Conservation (phyloP, 35 echinoderm and acorn worm species). For the Holothuria glaberrima region DNA sequence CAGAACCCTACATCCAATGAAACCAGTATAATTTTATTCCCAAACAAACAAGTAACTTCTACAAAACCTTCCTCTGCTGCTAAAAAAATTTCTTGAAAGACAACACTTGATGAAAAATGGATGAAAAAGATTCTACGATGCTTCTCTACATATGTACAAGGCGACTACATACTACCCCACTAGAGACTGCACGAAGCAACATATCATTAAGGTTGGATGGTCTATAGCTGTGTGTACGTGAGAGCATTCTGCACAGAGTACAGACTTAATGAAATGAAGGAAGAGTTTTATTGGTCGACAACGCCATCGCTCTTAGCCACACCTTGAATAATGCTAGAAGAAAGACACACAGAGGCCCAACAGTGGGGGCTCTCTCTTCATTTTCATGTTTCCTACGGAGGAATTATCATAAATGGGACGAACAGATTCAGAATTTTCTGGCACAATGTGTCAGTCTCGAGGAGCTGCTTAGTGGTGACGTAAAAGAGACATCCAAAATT, state of each 20-base stretch:
- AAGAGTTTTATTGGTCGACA: slow-evolving; percentile 51
- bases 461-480: slow-evolving; percentile 21
- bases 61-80: not conserved
- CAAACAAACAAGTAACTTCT: too few species aligned
- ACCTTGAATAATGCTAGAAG: slow-evolving; percentile 54
- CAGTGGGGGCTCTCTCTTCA: slow-evolving; percentile 38
- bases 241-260: not conserved
- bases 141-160: slow-evolving; percentile 37
- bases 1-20: too few species aligned
- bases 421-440: slow-evolving; percentile 24
- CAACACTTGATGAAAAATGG: slow-evolving; percentile 28
- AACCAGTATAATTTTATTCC: too few species aligned
- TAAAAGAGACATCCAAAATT: slow-evolving; percentile 31
- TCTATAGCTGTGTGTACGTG: slow-evolving; percentile 11
- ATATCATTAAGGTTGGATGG: slow-evolving; percentile 31
- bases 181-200: slow-evolving; percentile 33
- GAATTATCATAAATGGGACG: slow-evolving; percentile 55
- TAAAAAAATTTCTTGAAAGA: slow-evolving; percentile 24
- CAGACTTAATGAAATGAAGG: slow-evolving; percentile 48
- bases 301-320: slow-evolving; percentile 42
- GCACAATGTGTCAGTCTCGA: not conserved
- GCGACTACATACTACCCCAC: slow-evolving; percentile 37
- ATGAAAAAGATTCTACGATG: slow-evolving; percentile 48
- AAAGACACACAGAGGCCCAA: slow-evolving; percentile 39
- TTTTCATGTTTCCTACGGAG: not conserved